Conservation (phyloP, 2,797 vertebrate species). For the Amphiprion clarkii region DNA sequence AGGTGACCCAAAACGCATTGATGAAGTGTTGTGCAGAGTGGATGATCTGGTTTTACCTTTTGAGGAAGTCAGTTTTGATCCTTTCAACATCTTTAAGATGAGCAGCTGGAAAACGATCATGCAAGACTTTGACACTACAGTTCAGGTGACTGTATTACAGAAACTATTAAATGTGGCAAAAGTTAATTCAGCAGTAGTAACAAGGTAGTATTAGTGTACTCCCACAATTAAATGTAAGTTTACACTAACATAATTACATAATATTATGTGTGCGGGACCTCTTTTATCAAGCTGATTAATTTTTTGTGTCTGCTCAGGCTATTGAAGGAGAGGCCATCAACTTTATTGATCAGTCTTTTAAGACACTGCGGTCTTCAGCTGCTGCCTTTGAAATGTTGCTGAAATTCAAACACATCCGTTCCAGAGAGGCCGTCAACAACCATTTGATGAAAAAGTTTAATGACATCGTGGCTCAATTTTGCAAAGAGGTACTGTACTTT, state of each 20-base stretch:
- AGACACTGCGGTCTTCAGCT: constrained; percentile 91
- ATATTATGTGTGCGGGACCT: background rate
- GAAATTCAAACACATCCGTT: constrained; percentile 91
- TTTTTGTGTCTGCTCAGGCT: constrained; percentile 76
- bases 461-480: constrained; percentile 91
- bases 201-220: background rate
- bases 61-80: constrained; percentile 88
- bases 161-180: background rate
- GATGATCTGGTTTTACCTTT: constrained; percentile 87
- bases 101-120: constrained; percentile 89
- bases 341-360: constrained; percentile 94
- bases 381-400: constrained; percentile 92
- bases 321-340: constrained; percentile 91
- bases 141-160: constrained; percentile 82
- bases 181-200: background rate
- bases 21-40: constrained; percentile 87
- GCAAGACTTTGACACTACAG: constrained; percentile 88
- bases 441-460: constrained; percentile 93
- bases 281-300: constrained; percentile 20
- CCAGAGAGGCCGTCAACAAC: constrained; percentile 87
- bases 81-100: constrained; percentile 85
- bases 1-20: constrained; percentile 86
- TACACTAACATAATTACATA: background rate
- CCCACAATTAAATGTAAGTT: background rate
- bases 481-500: constrained; percentile 91